Conservation (phyloP, 2,113 vertebrate genomes). For the Nerophis lumbriciformis region DNA sequence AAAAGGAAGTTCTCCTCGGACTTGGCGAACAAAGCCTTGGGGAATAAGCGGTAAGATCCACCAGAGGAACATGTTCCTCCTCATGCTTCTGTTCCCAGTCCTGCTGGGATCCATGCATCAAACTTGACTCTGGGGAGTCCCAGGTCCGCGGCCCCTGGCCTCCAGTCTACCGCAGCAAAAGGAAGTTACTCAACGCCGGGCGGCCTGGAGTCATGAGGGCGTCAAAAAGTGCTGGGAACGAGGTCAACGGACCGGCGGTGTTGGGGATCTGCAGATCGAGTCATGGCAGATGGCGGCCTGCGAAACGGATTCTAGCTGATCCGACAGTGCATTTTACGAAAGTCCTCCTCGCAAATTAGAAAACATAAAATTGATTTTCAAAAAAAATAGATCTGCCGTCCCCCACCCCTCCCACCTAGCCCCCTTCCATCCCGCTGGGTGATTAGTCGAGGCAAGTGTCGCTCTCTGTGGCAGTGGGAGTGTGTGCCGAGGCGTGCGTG, state of each 20-base stretch:
- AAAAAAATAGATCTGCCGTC: background rate
- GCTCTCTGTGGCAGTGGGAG: conserved; percentile 21
- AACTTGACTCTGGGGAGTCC: conserved; percentile 45
- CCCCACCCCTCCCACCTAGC: conserved; percentile 21
- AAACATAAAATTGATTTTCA: background rate
- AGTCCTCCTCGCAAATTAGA: conserved; percentile 7
- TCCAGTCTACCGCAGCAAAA: conserved; percentile 29
- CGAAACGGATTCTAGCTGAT: background rate
- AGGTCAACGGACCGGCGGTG: conserved; percentile 10
- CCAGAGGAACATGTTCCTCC: conserved; percentile 70
- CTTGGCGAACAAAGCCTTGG: conserved; percentile 66
- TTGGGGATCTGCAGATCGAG: conserved; percentile 27
- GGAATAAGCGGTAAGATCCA: conserved; percentile 75
- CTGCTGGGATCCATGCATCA: conserved; percentile 63
- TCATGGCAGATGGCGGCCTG: conserved; percentile 15
- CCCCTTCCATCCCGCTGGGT: conserved; percentile 56
- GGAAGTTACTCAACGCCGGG: conserved; percentile 18
- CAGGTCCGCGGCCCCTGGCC: conserved; percentile 26
- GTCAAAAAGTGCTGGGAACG: conserved; percentile 27
- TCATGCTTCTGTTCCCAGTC: conserved; percentile 54
- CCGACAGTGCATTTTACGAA: conserved; percentile 1
- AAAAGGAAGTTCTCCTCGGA: conserved; percentile 82
- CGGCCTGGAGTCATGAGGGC: conserved; percentile 55
- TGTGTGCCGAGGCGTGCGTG: conserved; percentile 23
- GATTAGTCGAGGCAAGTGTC: conserved; percentile 38